Conservation (phyloP, 2,113 vertebrate genomes). For the Eurypyga helias region DNA sequence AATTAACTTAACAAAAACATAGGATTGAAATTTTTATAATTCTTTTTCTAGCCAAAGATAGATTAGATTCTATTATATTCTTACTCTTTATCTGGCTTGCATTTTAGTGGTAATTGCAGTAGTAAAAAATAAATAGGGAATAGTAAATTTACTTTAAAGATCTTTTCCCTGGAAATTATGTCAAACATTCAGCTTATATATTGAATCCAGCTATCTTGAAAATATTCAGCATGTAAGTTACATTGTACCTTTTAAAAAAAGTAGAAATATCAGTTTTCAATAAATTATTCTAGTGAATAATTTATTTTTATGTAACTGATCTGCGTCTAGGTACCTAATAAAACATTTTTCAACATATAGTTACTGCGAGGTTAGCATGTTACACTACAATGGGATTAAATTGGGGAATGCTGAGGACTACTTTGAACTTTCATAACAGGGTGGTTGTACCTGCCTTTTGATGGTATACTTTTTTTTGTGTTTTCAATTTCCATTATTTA, state of each 20-base stretch:
- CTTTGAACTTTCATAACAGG: background rate
- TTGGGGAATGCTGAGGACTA: background rate
- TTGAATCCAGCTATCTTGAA: background rate
- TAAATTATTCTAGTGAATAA: background rate
- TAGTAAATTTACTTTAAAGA: background rate
- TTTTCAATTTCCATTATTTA: background rate
- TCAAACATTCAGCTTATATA: background rate
- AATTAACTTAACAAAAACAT: background rate
- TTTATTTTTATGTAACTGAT: background rate
- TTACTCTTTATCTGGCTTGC: background rate
- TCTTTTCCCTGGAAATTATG: background rate
- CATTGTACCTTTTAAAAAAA: background rate
- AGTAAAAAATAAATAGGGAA: background rate
- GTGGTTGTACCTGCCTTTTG: background rate
- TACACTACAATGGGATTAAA: background rate
- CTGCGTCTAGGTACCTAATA: background rate
- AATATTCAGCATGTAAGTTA: background rate
- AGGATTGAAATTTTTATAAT: background rate
- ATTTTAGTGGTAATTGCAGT: background rate
- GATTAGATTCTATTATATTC: background rate
- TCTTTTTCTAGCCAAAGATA: background rate
- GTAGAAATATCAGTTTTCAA: background rate
- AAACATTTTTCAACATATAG: background rate
- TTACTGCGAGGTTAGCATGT: background rate
- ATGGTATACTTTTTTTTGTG: background rate